phyloP scores from a whole-genome alignment of 2,888 invertebrate species.

The Amiota mariae region DNA sequence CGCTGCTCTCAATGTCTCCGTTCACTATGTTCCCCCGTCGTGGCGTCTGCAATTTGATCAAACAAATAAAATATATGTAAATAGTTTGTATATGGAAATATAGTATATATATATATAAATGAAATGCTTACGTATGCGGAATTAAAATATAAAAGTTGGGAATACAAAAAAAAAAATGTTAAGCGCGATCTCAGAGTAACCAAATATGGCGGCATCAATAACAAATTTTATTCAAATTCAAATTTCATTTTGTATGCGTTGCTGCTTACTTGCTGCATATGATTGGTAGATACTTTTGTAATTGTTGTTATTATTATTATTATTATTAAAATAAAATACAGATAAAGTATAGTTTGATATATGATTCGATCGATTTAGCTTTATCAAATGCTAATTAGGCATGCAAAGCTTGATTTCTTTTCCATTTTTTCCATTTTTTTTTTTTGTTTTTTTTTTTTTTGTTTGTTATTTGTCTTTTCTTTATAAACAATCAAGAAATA shows the following conservation, averaged over 20 bases:
- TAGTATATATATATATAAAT: too few species aligned
- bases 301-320: not conserved
- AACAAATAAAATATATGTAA: not conserved
- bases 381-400: conserved; percentile 14
- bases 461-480: not conserved
- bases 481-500: conserved; percentile 29
- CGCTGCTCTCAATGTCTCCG: not conserved
- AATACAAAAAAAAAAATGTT: conserved; percentile 17
- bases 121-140: conserved; percentile 64
- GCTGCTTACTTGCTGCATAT: not conserved
- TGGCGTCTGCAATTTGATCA: conserved; percentile 21
- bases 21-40: not conserved
- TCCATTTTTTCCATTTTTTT: not conserved
- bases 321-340: too few species aligned
- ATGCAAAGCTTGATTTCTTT: conserved; percentile 16
- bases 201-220: conserved; percentile 55
- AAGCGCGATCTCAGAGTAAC: conserved; percentile 59
- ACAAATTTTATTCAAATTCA: conserved; percentile 63
- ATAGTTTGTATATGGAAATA: too few species aligned
- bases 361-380: conserved; percentile 8
- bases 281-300: not conserved
- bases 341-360: not conserved
- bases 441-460: not conserved
- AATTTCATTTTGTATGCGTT: conserved; percentile 35
- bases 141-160: conserved; percentile 38